phyloP scores from a whole-genome alignment of 2,797 vertebrate species.

The Siniperca scherzeri region DNA sequence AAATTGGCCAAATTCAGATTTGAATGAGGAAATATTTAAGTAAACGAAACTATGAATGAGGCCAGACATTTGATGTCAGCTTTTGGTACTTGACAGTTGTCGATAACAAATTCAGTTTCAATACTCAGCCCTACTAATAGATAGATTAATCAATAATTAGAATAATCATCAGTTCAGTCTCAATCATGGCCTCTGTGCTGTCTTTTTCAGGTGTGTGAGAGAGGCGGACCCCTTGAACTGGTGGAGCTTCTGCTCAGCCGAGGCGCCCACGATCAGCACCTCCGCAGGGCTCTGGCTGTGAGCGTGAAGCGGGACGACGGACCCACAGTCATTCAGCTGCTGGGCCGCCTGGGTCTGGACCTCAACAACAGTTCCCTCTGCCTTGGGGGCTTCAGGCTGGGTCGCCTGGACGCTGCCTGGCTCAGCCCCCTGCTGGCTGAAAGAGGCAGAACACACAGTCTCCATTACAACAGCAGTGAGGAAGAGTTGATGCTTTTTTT shows the following conservation, averaged over 20 bases:
- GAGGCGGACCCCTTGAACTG: slow-evolving; percentile 89
- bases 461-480: slow-evolving; percentile 86
- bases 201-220: slow-evolving; percentile 91
- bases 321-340: slow-evolving; percentile 89
- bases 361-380: slow-evolving; percentile 92
- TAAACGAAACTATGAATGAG: no score
- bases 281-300: slow-evolving; percentile 89
- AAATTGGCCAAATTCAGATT: not conserved
- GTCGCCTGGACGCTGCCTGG: slow-evolving; percentile 92
- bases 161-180: not conserved
- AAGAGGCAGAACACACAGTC: slow-evolving; percentile 74
- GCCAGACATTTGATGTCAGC: not conserved
- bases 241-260: slow-evolving; percentile 91
- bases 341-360: slow-evolving; percentile 92
- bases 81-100: not conserved
- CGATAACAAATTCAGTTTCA: not conserved
- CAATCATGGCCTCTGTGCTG: not conserved
- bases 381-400: slow-evolving; percentile 93
- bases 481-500: not conserved
- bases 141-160: not conserved
- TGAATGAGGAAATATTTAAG: no score
- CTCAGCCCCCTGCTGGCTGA: slow-evolving; percentile 91
- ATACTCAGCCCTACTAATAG: not conserved
- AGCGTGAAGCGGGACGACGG: slow-evolving; percentile 90
- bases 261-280: slow-evolving; percentile 92